Conservation (phyloP, 2,888 invertebrate species). For the Panorpa germanica region DNA sequence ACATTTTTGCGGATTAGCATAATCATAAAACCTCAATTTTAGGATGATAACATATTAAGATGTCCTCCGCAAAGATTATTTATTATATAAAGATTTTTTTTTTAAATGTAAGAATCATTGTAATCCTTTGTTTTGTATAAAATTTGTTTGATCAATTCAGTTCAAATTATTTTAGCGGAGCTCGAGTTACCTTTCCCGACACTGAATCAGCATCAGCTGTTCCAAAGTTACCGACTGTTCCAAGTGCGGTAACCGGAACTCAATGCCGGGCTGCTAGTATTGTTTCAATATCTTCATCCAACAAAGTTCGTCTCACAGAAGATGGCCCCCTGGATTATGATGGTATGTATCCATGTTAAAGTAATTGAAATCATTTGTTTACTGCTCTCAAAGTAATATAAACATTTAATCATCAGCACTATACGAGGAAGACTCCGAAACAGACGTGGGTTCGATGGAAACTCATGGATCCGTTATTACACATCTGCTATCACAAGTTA, state of each 20-base stretch:
- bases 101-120: too few relatives aligned
- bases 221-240: conserved; percentile 18
- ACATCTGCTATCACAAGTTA: conserved; percentile 91
- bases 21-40: too few relatives aligned
- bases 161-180: too few relatives aligned
- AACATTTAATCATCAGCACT: conserved; percentile 38
- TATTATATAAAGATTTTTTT: too few relatives aligned
- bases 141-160: too few relatives aligned
- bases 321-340: conserved; percentile 68
- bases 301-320: conserved; percentile 26
- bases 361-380: conserved; percentile 8
- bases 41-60: too few relatives aligned
- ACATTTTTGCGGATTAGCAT: too few relatives aligned
- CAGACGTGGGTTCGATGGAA: conserved; percentile 82
- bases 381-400: conserved; percentile 7
- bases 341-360: conserved; percentile 27
- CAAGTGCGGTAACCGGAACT: conserved; percentile 21
- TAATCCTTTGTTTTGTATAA: too few relatives aligned
- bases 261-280: conserved; percentile 18
- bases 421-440: conserved; percentile 80
- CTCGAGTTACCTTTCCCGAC: too few relatives aligned
- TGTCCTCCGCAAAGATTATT: too few relatives aligned
- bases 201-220: conserved; percentile 23
- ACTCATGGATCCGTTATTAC: conserved; percentile 94
- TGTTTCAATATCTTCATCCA: conserved; percentile 12